These are phyloP conservation scores for Stenopsyche tienmushanensis DNA, from an alignment of 1,140 invertebrate genomes.

Conservation along the genomic window DNA sequence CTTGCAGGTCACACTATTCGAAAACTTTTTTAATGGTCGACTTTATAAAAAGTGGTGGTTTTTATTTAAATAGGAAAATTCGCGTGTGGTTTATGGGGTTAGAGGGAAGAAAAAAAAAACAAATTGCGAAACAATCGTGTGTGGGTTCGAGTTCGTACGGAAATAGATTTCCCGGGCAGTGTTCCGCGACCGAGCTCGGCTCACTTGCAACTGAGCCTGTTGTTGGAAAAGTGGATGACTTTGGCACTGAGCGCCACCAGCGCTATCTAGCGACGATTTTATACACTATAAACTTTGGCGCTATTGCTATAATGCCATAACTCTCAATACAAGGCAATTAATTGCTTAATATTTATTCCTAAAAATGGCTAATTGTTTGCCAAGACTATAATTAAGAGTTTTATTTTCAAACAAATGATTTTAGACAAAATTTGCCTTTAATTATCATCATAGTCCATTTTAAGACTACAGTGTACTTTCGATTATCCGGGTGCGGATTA, in stretches of 20 bases:
- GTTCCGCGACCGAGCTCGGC: slow-evolving; percentile 36
- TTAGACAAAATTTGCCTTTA: too few relatives aligned
- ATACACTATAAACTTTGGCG: too few relatives aligned
- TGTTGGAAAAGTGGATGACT: not conserved
- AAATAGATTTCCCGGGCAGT: slow-evolving; percentile 38
- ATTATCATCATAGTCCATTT: too few relatives aligned
- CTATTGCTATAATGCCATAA: too few relatives aligned
- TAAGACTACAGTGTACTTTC: too few relatives aligned
- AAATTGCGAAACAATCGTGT: slow-evolving; percentile 16
- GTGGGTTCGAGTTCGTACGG: slow-evolving; percentile 27
- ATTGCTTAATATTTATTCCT: too few relatives aligned
- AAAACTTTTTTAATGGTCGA: not conserved
- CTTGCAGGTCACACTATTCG: not conserved
- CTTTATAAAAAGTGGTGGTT: not conserved
- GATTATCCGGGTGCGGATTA: too few relatives aligned
- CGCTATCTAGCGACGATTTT: not conserved
- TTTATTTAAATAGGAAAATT: not conserved
- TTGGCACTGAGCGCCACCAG: not conserved
- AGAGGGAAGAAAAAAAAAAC: not conserved
- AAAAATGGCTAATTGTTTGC: too few relatives aligned
- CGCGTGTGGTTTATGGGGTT: not conserved
- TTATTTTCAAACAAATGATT: too few relatives aligned
- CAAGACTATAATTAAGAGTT: too few relatives aligned
- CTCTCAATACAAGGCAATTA: too few relatives aligned
- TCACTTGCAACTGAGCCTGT: slow-evolving; percentile 31